phyloP scores from a whole-genome alignment of 1,140 invertebrate genomes.

The Neotoxoptera formosana region DNA sequence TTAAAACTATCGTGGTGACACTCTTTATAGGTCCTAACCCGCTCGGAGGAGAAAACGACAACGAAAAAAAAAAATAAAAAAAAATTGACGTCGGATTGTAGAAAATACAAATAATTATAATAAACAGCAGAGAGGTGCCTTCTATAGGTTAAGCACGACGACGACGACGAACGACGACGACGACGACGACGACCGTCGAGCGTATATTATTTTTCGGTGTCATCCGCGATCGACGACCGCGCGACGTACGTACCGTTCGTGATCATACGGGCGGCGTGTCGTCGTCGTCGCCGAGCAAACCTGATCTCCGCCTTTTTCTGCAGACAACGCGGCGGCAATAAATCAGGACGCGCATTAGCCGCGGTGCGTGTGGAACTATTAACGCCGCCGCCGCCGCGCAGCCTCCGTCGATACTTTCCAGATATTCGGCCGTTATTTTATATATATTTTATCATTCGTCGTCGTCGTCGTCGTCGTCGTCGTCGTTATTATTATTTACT shows the following conservation, averaged over 20 bases:
- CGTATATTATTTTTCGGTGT: slow-evolving; percentile 24
- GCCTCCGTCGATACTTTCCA: slow-evolving; percentile 39
- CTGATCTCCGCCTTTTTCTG: slow-evolving; percentile 39
- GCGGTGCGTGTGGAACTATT: slow-evolving; percentile 51
- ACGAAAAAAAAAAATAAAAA: background rate
- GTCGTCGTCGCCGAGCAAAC: background rate
- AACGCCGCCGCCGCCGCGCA: slow-evolving; percentile 49
- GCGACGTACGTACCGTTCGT: background rate
- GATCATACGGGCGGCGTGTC: background rate
- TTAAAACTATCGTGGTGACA: background rate
- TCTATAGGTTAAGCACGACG: background rate
- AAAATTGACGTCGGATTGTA: background rate
- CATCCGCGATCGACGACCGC: slow-evolving; percentile 29
- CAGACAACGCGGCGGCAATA: slow-evolving; percentile 56
- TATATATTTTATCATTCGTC: slow-evolving; percentile 28
- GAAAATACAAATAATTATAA: background rate
- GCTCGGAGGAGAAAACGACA: background rate
- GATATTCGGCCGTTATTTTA: slow-evolving; percentile 36
- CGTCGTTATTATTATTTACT: slow-evolving; percentile 38
- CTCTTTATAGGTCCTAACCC: too few species aligned
- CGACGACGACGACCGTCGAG: background rate
- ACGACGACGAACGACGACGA: background rate
- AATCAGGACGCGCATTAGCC: slow-evolving; percentile 54
- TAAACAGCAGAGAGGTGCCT: background rate
- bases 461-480: slow-evolving; percentile 21